Base-by-base conservation (phyloP, 2,113 vertebrate species). In the Ornithorhynchus anatinus region DNA sequence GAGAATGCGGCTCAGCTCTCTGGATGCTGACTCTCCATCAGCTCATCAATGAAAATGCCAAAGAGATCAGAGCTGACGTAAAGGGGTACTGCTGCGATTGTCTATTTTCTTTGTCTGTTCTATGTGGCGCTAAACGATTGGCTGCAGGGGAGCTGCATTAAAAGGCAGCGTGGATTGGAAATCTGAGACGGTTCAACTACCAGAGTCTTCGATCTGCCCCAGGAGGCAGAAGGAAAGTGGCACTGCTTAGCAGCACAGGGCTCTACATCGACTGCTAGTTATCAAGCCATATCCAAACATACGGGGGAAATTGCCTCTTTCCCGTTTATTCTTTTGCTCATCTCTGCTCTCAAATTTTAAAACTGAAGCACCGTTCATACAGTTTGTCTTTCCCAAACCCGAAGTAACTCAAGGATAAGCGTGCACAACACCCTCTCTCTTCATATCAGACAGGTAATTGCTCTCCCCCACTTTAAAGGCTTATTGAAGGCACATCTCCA, bases 41-140 rank as follows among this genome's bases (percentile, higher is more conserved):
- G 58, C 61, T 72, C 74, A 70, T 72, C 77, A 80, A 61, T 20
- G 67, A 64, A 83, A 84, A 58, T 57, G 11, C n/a, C 10, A 52
- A 76, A 58, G 39, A 84, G 70, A 56, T 72, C 56, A 33, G 38
- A 59, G 39, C 15, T 47, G 20, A 88, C 15, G 5, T 44, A 77
- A 45, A 80, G 70, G 76, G 60, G 70, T 29, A 38, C 37, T 59
- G 50, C 57, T 75, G 2, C 48, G 25, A 58, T 83, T 86, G 65
- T 39, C 10, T 62, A 86, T 80, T 81, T 64, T 32, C 40, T 66
- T 54, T 83, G 57, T 70, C 87, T 81, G 69, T 72, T 86, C 59
- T 71, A 60, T 31, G 60, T 47, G 67, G 62, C 59, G 53, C 69
- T 45, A 78, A 70, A 69, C 50, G 22, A 27, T 8, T 47, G 50